Percentiles rank a stretch among this genome's conserved stretches.
These are phyloP conservation scores for Festucalex cinctus DNA, from an alignment of 2,113 vertebrate genomes.

Conservation along the genomic window DNA sequence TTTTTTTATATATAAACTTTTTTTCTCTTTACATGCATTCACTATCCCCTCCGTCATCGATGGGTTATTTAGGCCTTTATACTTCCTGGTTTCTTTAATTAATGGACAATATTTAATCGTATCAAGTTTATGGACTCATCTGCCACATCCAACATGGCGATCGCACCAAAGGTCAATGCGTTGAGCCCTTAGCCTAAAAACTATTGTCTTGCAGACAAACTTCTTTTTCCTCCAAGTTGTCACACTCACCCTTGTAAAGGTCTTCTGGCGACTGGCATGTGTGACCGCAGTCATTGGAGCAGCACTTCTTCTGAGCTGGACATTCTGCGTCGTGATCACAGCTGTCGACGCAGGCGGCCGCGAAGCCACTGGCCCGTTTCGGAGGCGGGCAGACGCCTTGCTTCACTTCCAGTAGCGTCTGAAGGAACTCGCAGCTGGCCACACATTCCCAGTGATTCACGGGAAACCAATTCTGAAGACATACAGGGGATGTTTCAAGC, in stretches of 20 bases:
- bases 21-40: no score
- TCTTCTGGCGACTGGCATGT: constrained; percentile 90
- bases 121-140: no score
- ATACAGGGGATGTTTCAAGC: neutral
- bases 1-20: no score
- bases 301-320: constrained; percentile 86
- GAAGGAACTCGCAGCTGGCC: constrained; percentile 92
- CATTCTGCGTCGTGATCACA: constrained; percentile 87
- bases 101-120: no score
- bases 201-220: no score
- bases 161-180: no score
- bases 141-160: no score
- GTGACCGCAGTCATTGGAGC: constrained; percentile 88
- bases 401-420: constrained; percentile 77
- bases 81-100: no score
- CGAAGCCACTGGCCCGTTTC: constrained; percentile 85
- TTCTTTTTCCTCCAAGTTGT: neutral
- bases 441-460: constrained; percentile 89
- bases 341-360: constrained; percentile 89
- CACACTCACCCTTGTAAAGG: constrained; percentile 81
- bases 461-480: constrained; percentile 75
- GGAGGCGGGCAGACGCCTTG: constrained; percentile 87
- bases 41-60: no score
- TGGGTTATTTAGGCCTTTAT: no score
- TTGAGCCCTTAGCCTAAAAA: no score